Conservation (phyloP, 2,888 invertebrate species). For the Octodonta nipae region DNA sequence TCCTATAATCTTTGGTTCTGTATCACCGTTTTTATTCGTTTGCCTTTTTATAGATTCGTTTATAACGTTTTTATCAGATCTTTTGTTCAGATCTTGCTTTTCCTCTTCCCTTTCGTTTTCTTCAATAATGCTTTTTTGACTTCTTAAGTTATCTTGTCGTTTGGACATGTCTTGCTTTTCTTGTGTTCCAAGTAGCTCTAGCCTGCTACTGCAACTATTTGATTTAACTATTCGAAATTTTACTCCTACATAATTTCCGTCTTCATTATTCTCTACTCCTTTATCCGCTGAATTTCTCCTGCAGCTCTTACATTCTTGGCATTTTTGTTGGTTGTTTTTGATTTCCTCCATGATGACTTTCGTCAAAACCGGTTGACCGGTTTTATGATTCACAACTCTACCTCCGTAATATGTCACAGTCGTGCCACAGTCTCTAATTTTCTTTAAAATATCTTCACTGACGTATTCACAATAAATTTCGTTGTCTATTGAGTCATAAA, state of each 20-base stretch:
- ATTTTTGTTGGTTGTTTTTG: slow-evolving; percentile 34
- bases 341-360: slow-evolving; percentile 64
- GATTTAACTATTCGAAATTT: slow-evolving; percentile 75
- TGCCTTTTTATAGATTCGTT: slow-evolving; percentile 27
- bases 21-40: slow-evolving; percentile 11
- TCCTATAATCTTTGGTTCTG: slow-evolving; percentile 39
- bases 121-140: slow-evolving; percentile 15
- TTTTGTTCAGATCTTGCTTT: slow-evolving; percentile 9
- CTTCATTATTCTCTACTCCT: slow-evolving; percentile 18
- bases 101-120: too few relatives aligned
- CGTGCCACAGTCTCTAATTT: slow-evolving; percentile 79
- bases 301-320: slow-evolving; percentile 25
- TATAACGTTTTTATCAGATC: slow-evolving; percentile 21
- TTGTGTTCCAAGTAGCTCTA: slow-evolving; percentile 66
- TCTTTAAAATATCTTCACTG: slow-evolving; percentile 67
- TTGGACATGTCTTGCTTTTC: too few relatives aligned
- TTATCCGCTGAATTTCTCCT: slow-evolving; percentile 14
- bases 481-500: slow-evolving; percentile 48
- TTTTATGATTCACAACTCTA: slow-evolving; percentile 58
- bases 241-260: slow-evolving; percentile 49
- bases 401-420: slow-evolving; percentile 82
- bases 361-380: slow-evolving; percentile 53
- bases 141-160: slow-evolving; percentile 20
- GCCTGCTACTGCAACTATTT: slow-evolving; percentile 71
- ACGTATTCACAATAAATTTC: slow-evolving; percentile 58